Evolutionary conservation across 1,140 invertebrate genomes (phyloP).

Genomic region (Neodiprion pinetum): DNA sequence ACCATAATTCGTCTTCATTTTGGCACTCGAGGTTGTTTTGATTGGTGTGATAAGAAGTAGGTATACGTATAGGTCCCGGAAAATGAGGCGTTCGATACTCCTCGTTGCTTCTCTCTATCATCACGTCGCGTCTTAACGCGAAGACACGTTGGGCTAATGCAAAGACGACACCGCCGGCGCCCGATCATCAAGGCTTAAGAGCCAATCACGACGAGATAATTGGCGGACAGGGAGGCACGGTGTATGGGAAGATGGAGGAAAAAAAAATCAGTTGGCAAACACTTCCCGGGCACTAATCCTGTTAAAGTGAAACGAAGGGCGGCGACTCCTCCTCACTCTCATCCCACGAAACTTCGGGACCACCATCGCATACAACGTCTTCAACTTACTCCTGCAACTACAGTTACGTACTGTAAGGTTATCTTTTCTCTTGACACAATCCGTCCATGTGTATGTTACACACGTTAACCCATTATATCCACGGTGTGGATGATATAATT

Average conservation of each 20-base stretch:
- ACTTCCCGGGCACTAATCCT: constrained; percentile 49
- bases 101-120: no score
- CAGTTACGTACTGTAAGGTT: neutral
- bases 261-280: constrained; percentile 50
- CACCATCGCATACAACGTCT: neutral
- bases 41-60: no score
- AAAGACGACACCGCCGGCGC: neutral
- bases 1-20: no score
- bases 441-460: no score
- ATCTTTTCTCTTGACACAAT: neutral
- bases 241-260: constrained; percentile 8
- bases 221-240: constrained; percentile 29
- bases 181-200: constrained; percentile 30
- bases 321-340: neutral
- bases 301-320: constrained; percentile 6
- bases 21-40: no score
- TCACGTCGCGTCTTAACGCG: neutral
- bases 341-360: neutral
- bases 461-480: no score
- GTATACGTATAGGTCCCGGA: no score
- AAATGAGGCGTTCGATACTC: no score
- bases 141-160: neutral
- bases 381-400: neutral
- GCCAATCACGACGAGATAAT: constrained; percentile 42
- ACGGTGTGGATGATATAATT: no score